Evolutionary conservation across 2,888 invertebrate genomes (phyloP).

Genomic region (Pherbina coryleti): DNA sequence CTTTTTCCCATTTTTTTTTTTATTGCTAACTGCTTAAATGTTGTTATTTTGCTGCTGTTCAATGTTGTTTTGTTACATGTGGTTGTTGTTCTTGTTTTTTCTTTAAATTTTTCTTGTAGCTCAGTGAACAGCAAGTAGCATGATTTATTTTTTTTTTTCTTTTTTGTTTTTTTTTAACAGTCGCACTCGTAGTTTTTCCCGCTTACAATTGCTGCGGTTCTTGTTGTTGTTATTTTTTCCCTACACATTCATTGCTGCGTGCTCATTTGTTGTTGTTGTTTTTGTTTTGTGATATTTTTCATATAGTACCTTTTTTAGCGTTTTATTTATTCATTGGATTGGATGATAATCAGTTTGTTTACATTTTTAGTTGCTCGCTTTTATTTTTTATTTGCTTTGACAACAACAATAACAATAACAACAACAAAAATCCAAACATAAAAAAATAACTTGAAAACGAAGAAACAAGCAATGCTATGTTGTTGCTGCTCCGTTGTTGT

Average conservation of each 20-base stretch:
- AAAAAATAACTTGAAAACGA: constrained; percentile 25
- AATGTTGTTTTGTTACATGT: background rate
- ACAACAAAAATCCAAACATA: constrained; percentile 51
- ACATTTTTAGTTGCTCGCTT: constrained; percentile 63
- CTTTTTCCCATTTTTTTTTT: background rate
- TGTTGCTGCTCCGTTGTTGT: constrained; percentile 32
- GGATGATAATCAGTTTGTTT: constrained; percentile 68
- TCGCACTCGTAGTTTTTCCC: constrained; percentile 4
- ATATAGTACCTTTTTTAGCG: constrained; percentile 41
- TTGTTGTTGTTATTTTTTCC: constrained; percentile 38
- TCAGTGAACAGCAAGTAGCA: constrained; percentile 18
- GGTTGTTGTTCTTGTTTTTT: background rate
- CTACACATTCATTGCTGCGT: constrained; percentile 4
- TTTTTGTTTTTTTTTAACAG: constrained; percentile 30
- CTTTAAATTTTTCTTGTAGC: constrained; percentile 27
- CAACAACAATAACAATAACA: constrained; percentile 54
- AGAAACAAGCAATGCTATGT: constrained; percentile 31
- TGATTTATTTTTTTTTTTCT: constrained; percentile 40
- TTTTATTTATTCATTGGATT: constrained; percentile 66
- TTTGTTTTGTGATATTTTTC: constrained; percentile 22
- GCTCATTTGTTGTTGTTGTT: background rate
- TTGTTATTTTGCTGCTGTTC: background rate
- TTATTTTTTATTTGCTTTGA: constrained; percentile 57
- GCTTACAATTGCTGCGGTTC: constrained; percentile 50
- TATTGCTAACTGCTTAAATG: background rate